Conservation (phyloP, 2,113 vertebrate species). For the Spea multiplicata region DNA sequence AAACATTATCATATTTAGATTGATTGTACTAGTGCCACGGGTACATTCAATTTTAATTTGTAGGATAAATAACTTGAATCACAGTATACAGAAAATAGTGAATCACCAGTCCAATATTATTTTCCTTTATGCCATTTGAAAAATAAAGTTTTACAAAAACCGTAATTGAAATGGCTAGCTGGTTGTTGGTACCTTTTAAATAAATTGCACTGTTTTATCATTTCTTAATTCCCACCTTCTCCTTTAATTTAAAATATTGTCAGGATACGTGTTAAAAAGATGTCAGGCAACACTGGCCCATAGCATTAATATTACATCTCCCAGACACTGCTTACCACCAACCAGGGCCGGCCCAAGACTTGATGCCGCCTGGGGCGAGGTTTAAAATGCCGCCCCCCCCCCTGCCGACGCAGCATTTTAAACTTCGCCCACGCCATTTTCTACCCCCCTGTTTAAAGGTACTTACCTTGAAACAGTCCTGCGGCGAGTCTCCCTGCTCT, state of each 20-base stretch:
- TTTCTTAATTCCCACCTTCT: not conserved
- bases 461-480: too few species aligned
- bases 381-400: too few species aligned
- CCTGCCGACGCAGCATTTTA: too few species aligned
- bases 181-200: conserved; percentile 42
- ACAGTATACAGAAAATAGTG: conserved; percentile 42
- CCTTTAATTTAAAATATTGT: not conserved
- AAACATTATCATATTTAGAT: conserved; percentile 28
- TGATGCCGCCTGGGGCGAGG: too few species aligned
- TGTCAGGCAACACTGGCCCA: not conserved
- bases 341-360: too few species aligned
- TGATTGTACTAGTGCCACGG: conserved; percentile 42
- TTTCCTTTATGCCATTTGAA: conserved; percentile 51
- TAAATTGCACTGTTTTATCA: not conserved
- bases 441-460: too few species aligned
- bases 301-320: too few species aligned
- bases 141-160: conserved; percentile 49
- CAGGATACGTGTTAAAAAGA: not conserved
- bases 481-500: too few species aligned
- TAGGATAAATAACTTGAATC: conserved; percentile 52
- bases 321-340: too few species aligned
- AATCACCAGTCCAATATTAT: conserved; percentile 44
- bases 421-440: too few species aligned
- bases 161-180: not conserved
- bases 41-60: conserved; percentile 59